phyloP scores from a whole-genome alignment of 2,888 invertebrate genomes.

The Drymonia ruficornis region DNA sequence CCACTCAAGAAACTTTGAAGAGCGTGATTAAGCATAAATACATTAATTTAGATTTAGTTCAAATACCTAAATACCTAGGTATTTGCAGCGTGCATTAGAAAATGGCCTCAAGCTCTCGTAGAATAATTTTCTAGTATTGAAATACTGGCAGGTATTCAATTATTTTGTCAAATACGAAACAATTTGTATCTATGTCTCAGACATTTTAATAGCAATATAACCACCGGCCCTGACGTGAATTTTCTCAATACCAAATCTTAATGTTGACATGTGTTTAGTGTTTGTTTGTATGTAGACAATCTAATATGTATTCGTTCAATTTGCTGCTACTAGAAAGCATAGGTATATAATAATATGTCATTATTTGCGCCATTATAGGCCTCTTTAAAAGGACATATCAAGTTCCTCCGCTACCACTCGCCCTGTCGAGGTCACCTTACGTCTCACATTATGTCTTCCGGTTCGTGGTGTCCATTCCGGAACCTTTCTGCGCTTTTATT shows the following conservation, averaged over 20 bases:
- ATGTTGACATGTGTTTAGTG: not conserved
- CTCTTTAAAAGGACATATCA: no score
- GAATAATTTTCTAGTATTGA: constrained; percentile 28
- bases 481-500: no score
- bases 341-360: no score
- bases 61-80: no score
- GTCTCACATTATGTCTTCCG: no score
- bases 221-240: constrained; percentile 5
- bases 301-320: no score
- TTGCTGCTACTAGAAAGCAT: no score
- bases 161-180: constrained; percentile 45
- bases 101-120: not conserved
- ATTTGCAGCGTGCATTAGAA: not conserved
- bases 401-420: no score
- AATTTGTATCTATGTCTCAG: constrained; percentile 39
- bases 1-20: not conserved
- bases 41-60: not conserved
- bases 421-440: no score
- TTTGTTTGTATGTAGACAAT: no score
- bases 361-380: no score
- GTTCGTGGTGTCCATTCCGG: no score
- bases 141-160: constrained; percentile 36
- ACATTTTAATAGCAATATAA: constrained; percentile 40
- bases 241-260: not conserved
- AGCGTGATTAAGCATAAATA: not conserved